These are phyloP conservation scores for Dusona sp. DNA, from an alignment of 2,888 invertebrate species.

Conservation along the genomic window DNA sequence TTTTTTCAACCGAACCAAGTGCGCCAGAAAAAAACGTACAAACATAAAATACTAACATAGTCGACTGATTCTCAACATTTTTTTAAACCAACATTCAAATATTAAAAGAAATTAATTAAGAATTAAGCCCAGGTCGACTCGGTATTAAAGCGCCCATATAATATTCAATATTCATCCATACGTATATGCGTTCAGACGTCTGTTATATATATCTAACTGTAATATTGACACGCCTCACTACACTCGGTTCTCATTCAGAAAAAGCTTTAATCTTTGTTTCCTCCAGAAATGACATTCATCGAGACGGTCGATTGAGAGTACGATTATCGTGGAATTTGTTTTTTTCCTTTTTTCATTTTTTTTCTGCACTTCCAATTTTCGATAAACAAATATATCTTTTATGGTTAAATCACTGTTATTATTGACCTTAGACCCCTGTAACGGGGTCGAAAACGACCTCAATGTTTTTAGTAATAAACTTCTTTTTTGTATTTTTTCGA, in stretches of 20 bases:
- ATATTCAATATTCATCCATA: conserved; percentile 20
- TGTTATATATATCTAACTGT: conserved; percentile 24
- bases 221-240: conserved; percentile 60
- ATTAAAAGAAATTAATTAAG: background rate
- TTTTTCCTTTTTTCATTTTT: conserved; percentile 9
- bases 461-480: too few relatives aligned
- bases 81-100: background rate
- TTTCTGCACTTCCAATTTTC: background rate
- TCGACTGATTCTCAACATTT: background rate
- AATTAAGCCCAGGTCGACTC: background rate
- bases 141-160: background rate
- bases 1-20: background rate
- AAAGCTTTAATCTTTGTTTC: conserved; percentile 35
- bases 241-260: conserved; percentile 56
- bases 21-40: background rate
- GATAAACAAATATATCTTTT: background rate
- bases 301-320: conserved; percentile 16
- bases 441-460: too few relatives aligned
- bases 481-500: too few relatives aligned
- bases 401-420: background rate
- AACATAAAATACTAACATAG: background rate
- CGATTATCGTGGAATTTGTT: conserved; percentile 35
- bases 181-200: conserved; percentile 24
- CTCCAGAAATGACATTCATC: conserved; percentile 34
- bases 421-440: too few relatives aligned